phyloP scores from a whole-genome alignment of 2,113 vertebrate species.

The Corythornis cristatus region DNA sequence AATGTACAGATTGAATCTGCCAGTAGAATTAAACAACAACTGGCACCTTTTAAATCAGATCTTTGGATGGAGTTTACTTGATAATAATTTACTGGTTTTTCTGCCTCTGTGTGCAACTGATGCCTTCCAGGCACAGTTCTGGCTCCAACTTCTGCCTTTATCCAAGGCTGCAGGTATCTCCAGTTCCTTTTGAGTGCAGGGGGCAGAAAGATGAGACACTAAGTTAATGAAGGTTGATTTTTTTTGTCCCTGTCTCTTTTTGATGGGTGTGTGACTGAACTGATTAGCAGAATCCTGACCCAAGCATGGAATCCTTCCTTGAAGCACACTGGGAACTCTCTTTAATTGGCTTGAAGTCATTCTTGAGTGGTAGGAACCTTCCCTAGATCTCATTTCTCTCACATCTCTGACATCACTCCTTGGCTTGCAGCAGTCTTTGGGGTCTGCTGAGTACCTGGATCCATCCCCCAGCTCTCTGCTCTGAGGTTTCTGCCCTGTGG shows the following conservation, averaged over 20 bases:
- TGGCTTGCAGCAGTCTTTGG: neutral
- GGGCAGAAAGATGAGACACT: neutral
- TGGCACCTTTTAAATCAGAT: constrained; percentile 48
- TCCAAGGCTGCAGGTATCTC: neutral
- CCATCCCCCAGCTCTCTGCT: neutral
- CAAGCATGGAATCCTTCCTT: neutral
- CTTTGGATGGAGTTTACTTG: constrained; percentile 9
- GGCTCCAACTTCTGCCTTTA: neutral
- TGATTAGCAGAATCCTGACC: neutral
- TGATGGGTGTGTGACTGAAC: neutral
- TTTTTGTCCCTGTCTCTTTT: neutral
- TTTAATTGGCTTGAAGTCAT: neutral
- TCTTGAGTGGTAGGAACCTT: neutral
- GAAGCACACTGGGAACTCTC: neutral
- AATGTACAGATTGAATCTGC: constrained; percentile 31
- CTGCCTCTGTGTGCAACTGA: neutral
- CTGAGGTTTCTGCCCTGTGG: accelerated
- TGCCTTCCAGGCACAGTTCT: neutral
- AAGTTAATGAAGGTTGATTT: neutral
- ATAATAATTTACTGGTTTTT: constrained; percentile 21
- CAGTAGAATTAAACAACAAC: constrained; percentile 47
- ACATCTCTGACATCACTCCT: neutral
- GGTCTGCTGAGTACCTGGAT: neutral
- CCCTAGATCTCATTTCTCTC: neutral
- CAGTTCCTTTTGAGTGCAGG: neutral